Conservation (phyloP, 2,797 vertebrate genomes). For the Lycodopsis pacificus region DNA sequence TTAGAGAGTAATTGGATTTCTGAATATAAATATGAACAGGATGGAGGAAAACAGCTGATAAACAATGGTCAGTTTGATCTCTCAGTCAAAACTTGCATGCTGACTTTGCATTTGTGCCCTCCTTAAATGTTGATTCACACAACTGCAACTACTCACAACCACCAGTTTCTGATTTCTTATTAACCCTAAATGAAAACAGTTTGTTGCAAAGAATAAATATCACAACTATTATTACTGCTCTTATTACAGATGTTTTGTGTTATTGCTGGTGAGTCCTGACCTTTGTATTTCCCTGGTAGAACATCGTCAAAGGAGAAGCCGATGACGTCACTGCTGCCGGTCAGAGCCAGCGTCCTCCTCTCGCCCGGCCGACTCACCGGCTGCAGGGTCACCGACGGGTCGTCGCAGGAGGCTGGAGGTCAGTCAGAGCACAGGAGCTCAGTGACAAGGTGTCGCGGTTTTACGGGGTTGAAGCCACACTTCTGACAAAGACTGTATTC, state of each 20-base stretch:
- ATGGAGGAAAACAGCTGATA: not conserved
- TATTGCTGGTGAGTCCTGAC: conserved; percentile 74
- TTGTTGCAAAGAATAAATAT: not conserved
- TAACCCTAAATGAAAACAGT: not conserved
- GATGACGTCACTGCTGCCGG: conserved; percentile 83
- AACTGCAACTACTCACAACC: not conserved
- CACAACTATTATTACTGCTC: too few relatives aligned
- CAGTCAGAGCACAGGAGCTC: conserved; percentile 17
- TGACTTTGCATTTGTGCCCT: conserved; percentile 5
- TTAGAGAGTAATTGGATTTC: conserved; percentile 37
- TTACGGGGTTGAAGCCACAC: too few relatives aligned
- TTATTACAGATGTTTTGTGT: not conserved
- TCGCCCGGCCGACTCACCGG: conserved; percentile 92
- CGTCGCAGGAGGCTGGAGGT: conserved; percentile 89
- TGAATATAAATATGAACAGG: conserved; percentile 1
- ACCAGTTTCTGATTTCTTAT: not conserved
- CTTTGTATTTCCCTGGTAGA: conserved; percentile 97
- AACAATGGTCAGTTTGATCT: not conserved
- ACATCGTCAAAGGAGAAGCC: conserved; percentile 90
- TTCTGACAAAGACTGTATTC: not conserved
- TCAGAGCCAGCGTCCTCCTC: conserved; percentile 88
- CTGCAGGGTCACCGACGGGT: conserved; percentile 92
- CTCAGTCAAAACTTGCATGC: not conserved
- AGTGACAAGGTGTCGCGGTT: not conserved
- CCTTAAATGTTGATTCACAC: not conserved